Conservation (phyloP, 1,140 invertebrate genomes). For the Himalopsyche phryganea region DNA sequence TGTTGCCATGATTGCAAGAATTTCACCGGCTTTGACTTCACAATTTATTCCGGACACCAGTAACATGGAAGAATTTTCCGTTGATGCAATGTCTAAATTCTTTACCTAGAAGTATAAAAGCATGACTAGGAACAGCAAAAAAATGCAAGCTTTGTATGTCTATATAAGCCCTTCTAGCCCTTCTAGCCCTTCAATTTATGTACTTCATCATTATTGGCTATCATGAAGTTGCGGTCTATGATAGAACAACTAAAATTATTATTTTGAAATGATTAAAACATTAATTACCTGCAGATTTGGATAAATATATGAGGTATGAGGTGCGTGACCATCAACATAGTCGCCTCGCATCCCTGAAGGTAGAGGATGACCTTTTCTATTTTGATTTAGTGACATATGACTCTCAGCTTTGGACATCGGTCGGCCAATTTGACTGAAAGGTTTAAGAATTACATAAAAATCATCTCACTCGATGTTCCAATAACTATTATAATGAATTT, state of each 20-base stretch:
- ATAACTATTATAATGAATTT: too few species aligned
- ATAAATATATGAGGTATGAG: constrained; percentile 56
- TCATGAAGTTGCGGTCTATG: too few species aligned
- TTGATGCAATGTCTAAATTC: constrained; percentile 55
- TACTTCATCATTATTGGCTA: too few species aligned
- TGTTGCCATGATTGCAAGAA: constrained; percentile 86
- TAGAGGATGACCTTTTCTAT: constrained; percentile 39
- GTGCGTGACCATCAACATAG: constrained; percentile 50
- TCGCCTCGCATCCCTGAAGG: constrained; percentile 52
- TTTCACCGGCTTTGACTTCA: constrained; percentile 82
- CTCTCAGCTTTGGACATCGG: constrained; percentile 58
- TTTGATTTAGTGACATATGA: constrained; percentile 53
- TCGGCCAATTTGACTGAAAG: constrained; percentile 48
- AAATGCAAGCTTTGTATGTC: too few species aligned
- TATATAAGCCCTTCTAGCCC: too few species aligned
- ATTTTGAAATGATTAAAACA: too few species aligned
- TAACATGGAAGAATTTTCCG: constrained; percentile 50
- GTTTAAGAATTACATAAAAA: too few species aligned
- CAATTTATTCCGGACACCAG: constrained; percentile 49
- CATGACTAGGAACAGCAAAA: too few species aligned
- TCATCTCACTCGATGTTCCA: too few species aligned
- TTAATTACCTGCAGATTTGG: constrained; percentile 64
- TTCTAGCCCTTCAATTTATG: too few species aligned
- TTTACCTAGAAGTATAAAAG: constrained; percentile 54
- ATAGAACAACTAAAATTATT: too few species aligned